Conservation (phyloP, 2,797 vertebrate species). For the Gastrophryne carolinensis region DNA sequence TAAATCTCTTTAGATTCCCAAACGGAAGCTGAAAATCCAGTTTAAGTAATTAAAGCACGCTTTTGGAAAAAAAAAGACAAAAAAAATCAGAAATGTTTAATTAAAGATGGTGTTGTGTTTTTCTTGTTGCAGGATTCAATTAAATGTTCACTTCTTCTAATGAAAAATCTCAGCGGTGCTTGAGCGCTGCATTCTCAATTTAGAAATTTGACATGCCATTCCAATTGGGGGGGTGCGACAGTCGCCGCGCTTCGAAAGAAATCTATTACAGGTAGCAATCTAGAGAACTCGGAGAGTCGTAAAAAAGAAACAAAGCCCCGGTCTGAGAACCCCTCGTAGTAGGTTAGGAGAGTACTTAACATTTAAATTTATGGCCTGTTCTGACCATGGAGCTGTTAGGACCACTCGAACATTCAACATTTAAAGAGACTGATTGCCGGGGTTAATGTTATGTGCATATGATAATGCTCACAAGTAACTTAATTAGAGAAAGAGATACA, state of each 20-base stretch:
- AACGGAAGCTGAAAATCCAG: not conserved
- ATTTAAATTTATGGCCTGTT: constrained; percentile 38
- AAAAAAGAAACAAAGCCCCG: constrained; percentile 62
- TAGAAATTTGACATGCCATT: constrained; percentile 69
- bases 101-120: constrained; percentile 72
- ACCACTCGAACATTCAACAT: constrained; percentile 11
- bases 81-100: constrained; percentile 65
- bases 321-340: constrained; percentile 59
- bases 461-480: not conserved
- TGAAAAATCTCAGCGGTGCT: constrained; percentile 70
- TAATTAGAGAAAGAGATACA: too few species aligned
- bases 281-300: constrained; percentile 62
- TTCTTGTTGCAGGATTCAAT: constrained; percentile 72
- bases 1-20: constrained; percentile 1
- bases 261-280: constrained; percentile 61
- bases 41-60: constrained; percentile 54
- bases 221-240: constrained; percentile 64
- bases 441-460: constrained; percentile 1
- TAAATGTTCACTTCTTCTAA: constrained; percentile 72
- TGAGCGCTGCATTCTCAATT: constrained; percentile 75
- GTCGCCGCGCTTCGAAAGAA: constrained; percentile 62
- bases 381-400: constrained; percentile 38
- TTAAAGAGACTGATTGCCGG: constrained; percentile 3
- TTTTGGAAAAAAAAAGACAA: constrained; percentile 64
- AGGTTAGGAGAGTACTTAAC: constrained; percentile 45